These are phyloP conservation scores for Chrysolina oricalcia DNA, from an alignment of 2,888 invertebrate genomes.

Conservation along the genomic window DNA sequence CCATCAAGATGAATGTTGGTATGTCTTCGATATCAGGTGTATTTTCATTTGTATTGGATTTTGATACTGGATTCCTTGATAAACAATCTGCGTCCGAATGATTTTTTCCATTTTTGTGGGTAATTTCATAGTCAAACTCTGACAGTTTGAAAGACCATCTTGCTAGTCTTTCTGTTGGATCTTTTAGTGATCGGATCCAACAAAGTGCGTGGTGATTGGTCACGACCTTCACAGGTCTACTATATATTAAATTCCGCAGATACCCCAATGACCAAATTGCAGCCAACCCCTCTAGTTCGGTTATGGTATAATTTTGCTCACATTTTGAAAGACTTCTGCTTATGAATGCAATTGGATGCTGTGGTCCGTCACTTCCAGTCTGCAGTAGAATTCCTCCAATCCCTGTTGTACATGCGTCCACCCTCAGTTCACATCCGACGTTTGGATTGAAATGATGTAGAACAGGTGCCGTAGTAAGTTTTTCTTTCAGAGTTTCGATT, in stretches of 20 bases:
- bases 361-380: conserved; percentile 39
- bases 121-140: background rate
- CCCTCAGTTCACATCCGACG: conserved; percentile 34
- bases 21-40: too few relatives aligned
- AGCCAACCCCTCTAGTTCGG: too few relatives aligned
- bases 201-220: too few relatives aligned
- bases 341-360: too few relatives aligned
- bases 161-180: conserved; percentile 37
- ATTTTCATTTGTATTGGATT: too few relatives aligned
- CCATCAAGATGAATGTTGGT: background rate
- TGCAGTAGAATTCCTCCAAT: too few relatives aligned
- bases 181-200: conserved; percentile 37
- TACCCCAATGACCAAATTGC: conserved; percentile 22
- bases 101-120: too few relatives aligned
- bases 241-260: conserved; percentile 2
- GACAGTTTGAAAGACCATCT: conserved; percentile 26
- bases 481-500: conserved; percentile 27
- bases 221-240: conserved; percentile 39
- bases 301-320: too few relatives aligned
- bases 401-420: conserved; percentile 27
- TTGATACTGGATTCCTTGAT: background rate
- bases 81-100: background rate
- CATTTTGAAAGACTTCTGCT: too few relatives aligned
- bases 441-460: conserved; percentile 36
- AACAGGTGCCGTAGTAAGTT: conserved; percentile 17